These are phyloP conservation scores for Cheilinus undulatus DNA, from an alignment of 2,113 vertebrate genomes.

Conservation along the genomic window DNA sequence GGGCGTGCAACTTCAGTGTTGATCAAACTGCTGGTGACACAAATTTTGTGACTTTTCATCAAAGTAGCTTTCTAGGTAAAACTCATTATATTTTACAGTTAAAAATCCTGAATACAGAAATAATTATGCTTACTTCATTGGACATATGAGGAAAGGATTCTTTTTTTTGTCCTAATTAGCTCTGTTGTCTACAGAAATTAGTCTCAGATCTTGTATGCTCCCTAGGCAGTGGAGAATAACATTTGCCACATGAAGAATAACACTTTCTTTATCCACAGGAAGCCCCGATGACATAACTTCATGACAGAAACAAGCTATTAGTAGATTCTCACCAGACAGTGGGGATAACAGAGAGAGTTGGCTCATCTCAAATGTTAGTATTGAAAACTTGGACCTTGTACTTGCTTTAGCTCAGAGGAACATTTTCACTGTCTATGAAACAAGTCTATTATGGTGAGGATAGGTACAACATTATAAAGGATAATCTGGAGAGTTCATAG, in stretches of 20 bases:
- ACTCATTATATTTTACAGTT: not conserved
- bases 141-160: not conserved
- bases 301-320: constrained; percentile 57
- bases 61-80: not conserved
- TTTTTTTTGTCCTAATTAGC: constrained; percentile 7
- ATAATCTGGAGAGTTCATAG: not conserved
- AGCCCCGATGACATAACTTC: constrained; percentile 67
- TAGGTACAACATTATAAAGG: not conserved
- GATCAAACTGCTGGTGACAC: not conserved
- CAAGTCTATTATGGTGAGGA: not conserved
- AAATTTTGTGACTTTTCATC: not conserved
- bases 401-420: constrained; percentile 32
- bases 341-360: constrained; percentile 43
- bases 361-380: constrained; percentile 56
- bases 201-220: constrained; percentile 4
- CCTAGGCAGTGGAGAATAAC: constrained; percentile 36
- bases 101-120: not conserved
- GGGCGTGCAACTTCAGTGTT: not conserved
- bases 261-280: constrained; percentile 53
- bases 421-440: constrained; percentile 18
- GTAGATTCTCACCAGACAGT: constrained; percentile 62
- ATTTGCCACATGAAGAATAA: constrained; percentile 41
- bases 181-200: constrained; percentile 2
- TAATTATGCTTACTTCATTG: not conserved
- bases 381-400: constrained; percentile 44